Evolutionary conservation across 1,140 invertebrate genomes (phyloP), one percentile per base, ranked within the genome.

Genomic region (Aphelenchoides avenae): DNA sequence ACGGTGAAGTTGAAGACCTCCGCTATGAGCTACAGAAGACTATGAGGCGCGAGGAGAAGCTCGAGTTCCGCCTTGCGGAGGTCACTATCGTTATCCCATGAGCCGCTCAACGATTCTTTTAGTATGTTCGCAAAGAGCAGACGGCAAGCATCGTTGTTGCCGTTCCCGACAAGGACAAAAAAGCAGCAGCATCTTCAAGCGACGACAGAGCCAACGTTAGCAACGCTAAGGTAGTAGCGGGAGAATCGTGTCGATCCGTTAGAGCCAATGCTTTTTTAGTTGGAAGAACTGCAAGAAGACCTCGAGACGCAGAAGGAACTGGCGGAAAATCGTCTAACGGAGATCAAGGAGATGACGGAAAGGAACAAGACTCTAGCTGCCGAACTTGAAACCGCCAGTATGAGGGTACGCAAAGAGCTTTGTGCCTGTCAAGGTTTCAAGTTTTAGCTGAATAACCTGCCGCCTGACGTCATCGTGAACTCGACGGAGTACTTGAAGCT

Each of bases 381-480:
- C 11, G 63, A 65, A 34, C 11, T 70, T 18, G 55, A 52, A 31
- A 30, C 42, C 29, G 68, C 43, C 42, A 43, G 69, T 34, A 65
- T 64, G 57, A 40, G 33, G 44, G 61, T 64, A 13, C 26, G 49
- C 30, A 47, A 9, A 44, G 15, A n/a, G 5, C 27, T 20, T 20
- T 11, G 56, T 1, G 1, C 2, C 26, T 1, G 53, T 3, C 11
- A 56, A n/a, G 18, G 22, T 18, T 18, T 30, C 9, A 24, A 7
- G 33, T 49, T 61, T 52, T 54, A 64, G 64, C 22, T 65, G 18
- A 65, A 68, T 24, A 68, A 64, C n/a, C 36, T 70, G 33, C 39
- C 56, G 1, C 18, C 46, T 4, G 51, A 62, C 13, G 61, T 68
- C 24, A 51, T 64, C 18, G 44, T 41, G 20, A 29, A 26, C 34